Conservation (phyloP, 2,113 vertebrate species). For the Bubalus kerabau region DNA sequence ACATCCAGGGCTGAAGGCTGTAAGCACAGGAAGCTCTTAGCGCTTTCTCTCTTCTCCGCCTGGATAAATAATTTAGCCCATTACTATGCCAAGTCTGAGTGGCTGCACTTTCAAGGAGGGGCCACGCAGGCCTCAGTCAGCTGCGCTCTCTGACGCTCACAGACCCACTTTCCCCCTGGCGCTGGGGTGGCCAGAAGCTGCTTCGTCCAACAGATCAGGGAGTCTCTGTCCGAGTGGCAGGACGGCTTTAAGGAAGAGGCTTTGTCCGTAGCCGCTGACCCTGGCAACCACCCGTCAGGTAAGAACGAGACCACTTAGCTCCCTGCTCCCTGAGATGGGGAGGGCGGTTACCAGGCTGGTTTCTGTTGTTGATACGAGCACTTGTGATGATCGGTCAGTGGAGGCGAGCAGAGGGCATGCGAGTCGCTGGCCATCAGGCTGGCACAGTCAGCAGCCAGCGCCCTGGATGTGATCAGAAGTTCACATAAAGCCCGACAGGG, state of each 20-base stretch:
- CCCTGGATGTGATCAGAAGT: not conserved
- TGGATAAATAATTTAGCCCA: conserved; percentile 17
- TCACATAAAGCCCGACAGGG: not conserved
- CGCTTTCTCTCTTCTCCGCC: not conserved
- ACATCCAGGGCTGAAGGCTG: not conserved
- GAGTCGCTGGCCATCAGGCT: not conserved
- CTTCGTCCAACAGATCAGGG: not conserved
- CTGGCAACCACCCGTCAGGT: not conserved
- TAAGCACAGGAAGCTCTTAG: not conserved
- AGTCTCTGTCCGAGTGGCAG: not conserved
- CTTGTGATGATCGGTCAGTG: not conserved
- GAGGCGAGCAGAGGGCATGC: not conserved
- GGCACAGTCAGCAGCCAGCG: not conserved
- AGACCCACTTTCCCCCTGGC: not conserved
- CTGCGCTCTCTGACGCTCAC: not conserved
- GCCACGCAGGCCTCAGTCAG: not conserved
- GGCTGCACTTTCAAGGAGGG: not conserved
- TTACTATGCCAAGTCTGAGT: not conserved
- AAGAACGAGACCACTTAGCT: not conserved
- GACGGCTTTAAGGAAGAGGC: not conserved
- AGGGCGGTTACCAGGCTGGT: not conserved
- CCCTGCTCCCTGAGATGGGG: not conserved
- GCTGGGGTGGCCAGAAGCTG: not conserved
- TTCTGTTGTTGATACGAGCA: not conserved
- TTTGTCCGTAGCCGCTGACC: not conserved